Evolutionary conservation across 1,140 invertebrate genomes (phyloP), one percentile per base, ranked within the genome.

Genomic region (Acromyrmex charruanus): DNA sequence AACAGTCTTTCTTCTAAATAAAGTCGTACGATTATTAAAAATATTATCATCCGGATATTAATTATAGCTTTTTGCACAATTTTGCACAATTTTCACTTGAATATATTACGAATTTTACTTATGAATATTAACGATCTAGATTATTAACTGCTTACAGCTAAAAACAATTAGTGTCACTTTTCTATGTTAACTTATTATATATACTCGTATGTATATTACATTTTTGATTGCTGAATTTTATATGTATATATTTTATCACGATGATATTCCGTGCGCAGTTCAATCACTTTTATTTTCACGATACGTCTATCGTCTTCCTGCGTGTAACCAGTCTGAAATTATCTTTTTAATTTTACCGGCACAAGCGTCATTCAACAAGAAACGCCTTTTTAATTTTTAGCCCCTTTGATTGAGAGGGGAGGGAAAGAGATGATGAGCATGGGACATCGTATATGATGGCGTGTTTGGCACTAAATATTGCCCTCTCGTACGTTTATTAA

Each of bases 321-420:
- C 31, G 72, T 53, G 51, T 39, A 75, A 75, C 53, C 72, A 53
- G 72, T 75, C 53, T 75, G 72, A 58, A 58, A 75, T 75, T 35
- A 75, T 75, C 72, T 75, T 75, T 75, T 75, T 58, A 75, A 75
- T 59, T 75, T 75, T 31, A 35, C 28, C 28, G n/a, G 31, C 28
- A 59, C 31, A 75, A 75, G 72, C 53, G 18, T 58, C 72, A 31
- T 75, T 53, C 51, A 55, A 28, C 18, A 16, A 74, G 51, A 74
- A 75, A 31, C 53, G 53, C 51, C 53, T 75, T 75, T 75, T 75
- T 55, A 55, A 55, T 58, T 16, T 35, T 18, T 58, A 35, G 51
- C n/a, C 6, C 9, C 31, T 75, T 75, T 35, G 28, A 75, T 75
- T 55, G 72, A 58, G 25, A 39, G 31, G n/a, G n/a, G 65, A 68